Evolutionary conservation across 2,888 invertebrate genomes (phyloP), one percentile per base, ranked within the genome.

Genomic region (Sarcophaga rosellei): DNA sequence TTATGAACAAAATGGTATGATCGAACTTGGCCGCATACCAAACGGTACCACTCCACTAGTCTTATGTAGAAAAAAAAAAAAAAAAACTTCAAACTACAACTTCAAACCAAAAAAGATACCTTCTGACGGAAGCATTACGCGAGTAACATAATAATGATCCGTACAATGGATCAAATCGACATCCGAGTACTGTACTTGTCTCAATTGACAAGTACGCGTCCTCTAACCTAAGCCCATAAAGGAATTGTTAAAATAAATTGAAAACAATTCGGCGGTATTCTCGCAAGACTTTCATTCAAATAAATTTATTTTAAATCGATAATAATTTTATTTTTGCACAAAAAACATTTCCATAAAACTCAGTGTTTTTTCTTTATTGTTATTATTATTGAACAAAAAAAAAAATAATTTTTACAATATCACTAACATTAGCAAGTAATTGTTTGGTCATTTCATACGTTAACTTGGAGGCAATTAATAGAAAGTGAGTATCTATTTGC

Each of bases 281-380:
- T 69, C 1, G 23, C 23, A 47, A 0, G n/a, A 1, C 10, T 35
- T 57, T 23, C 23, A 69, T 35, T 10, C 35, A 23, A 23, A 23
- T 53, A 15, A 53, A 23, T 53, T 53, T 53, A 69, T 53, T 23
- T 35, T 35, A 35, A 35, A 35, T 8, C 35, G 35, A 8, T 35
- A 35, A 8, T 17, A 47, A 68, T 23, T 68, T 68, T 45, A 44
- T 68, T 20, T 68, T 68, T 23, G 47, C 69, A 45, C 47, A 53
- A 47, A 35, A 35, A 69, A 69, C 17, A 72, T 72, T 59, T 72
- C 35, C 57, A 72, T 59, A 35, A 72, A 59, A 72, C 35, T 53
- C 12, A 35, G 35, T 35, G 35, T 35, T 35, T 35, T 8, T 65
- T 68, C 21, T 20, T 20, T 44, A 45, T 68, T 45, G 12, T 66